phyloP scores from a whole-genome alignment of 2,113 vertebrate species.

The Delphinus delphis region DNA sequence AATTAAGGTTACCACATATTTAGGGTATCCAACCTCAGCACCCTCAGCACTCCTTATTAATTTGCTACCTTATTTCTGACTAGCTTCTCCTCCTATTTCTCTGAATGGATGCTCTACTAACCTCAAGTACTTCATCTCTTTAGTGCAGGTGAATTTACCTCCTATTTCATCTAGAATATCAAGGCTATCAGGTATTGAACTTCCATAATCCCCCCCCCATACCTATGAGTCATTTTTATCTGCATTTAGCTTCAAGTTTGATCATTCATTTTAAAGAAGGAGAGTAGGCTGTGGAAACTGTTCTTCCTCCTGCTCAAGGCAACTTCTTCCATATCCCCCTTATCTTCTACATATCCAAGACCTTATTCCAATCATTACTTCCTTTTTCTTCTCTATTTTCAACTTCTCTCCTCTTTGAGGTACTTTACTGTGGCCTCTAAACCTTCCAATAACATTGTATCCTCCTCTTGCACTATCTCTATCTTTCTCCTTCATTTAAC shows the following conservation, averaged over 20 bases:
- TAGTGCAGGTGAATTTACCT: not conserved
- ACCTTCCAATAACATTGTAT: not conserved
- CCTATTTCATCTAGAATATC: not conserved
- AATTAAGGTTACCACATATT: not conserved
- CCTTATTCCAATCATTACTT: not conserved
- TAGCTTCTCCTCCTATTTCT: not conserved
- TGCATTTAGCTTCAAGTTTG: not conserved
- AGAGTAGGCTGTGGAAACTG: not conserved
- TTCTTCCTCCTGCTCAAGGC: not conserved
- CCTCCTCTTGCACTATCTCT: not conserved
- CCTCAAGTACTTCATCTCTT: not conserved
- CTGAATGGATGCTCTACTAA: not conserved
- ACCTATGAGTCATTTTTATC: constrained; percentile 17
- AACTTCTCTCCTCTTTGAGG: not conserved
- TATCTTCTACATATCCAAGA: not conserved
- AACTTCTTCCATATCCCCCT: not conserved
- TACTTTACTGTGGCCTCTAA: not conserved
- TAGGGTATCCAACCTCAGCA: not conserved
- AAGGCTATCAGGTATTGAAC: not conserved
- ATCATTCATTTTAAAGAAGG: not conserved
- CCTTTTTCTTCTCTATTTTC: not conserved
- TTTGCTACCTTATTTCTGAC: not conserved
- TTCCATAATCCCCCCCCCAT: not conserved
- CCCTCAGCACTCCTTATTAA: not conserved
- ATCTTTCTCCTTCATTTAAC: not conserved